These are phyloP conservation scores for Pachyrhynchus sulphureomaculatus DNA, from an alignment of 1,140 invertebrate genomes.

Conservation along the genomic window DNA sequence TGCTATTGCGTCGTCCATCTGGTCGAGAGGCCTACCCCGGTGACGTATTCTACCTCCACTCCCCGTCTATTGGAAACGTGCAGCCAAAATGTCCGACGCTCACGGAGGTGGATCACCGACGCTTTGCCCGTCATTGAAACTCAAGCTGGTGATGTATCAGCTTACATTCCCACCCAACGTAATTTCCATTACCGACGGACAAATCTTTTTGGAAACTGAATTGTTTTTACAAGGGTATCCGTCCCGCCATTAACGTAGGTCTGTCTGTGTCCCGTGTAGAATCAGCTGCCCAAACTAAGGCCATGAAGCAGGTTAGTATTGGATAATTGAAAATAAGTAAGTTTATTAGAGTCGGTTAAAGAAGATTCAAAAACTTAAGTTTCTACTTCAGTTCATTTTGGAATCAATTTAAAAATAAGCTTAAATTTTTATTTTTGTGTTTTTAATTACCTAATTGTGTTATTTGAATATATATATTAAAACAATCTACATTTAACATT, in stretches of 20 bases:
- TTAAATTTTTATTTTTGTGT: no score
- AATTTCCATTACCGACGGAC: conserved; percentile 99
- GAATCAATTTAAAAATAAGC: no score
- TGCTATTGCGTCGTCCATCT: conserved; percentile 97
- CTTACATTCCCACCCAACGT: conserved; percentile 99
- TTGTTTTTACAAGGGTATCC: conserved; percentile 99
- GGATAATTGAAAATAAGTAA: background rate
- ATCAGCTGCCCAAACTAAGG: conserved; percentile 98
- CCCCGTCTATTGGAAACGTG: conserved; percentile 98
- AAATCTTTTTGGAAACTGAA: conserved; percentile 99
- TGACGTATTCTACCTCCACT: conserved; percentile 99
- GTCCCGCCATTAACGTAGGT: conserved; percentile 99
- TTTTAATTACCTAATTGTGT: no score
- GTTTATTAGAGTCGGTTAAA: no score
- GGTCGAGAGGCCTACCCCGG: conserved; percentile 99
- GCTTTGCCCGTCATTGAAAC: conserved; percentile 99
- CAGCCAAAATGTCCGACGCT: conserved; percentile 97
- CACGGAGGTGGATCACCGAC: conserved; percentile 95
- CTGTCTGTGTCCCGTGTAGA: conserved; percentile 99
- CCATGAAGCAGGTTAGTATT: conserved; percentile 93
- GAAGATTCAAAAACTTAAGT: no score
- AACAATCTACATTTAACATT: no score
- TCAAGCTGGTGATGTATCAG: conserved; percentile 99
- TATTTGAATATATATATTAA: no score
- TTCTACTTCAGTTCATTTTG: no score